phyloP scores from a whole-genome alignment of 2,888 invertebrate species.

The Chorisops tibialis region DNA sequence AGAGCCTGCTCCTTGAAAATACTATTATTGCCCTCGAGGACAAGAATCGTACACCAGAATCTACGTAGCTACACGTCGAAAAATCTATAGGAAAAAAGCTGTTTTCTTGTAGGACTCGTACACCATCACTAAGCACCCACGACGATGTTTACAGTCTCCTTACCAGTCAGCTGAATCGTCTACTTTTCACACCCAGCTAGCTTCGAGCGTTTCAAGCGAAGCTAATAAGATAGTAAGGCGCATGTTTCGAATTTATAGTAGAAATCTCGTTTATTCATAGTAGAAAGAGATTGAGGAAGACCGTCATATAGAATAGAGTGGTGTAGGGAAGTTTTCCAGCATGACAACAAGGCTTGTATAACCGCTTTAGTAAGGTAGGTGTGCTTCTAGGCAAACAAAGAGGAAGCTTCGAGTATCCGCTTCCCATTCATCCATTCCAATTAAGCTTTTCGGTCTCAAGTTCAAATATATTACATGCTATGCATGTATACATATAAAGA shows the following conservation, averaged over 20 bases:
- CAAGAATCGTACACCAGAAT: neutral
- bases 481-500: too few species aligned
- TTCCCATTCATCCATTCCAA: conserved; percentile 5
- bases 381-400: neutral
- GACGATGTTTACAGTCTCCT: conserved; percentile 7
- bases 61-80: too few species aligned
- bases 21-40: neutral
- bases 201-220: too few species aligned
- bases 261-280: conserved; percentile 1
- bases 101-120: neutral
- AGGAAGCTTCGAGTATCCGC: neutral
- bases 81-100: too few species aligned
- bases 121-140: neutral
- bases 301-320: neutral
- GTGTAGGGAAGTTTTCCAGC: conserved; percentile 1
- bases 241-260: neutral
- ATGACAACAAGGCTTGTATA: conserved; percentile 18
- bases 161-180: conserved; percentile 6
- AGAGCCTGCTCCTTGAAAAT: neutral
- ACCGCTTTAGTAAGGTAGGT: neutral
- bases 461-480: conserved; percentile 1
- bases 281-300: conserved; percentile 8
- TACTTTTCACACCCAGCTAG: neutral
- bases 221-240: neutral
- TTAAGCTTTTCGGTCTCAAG: conserved; percentile 12